Base-by-base conservation (phyloP, 2,113 vertebrate genomes). In the Mobula hypostoma region DNA sequence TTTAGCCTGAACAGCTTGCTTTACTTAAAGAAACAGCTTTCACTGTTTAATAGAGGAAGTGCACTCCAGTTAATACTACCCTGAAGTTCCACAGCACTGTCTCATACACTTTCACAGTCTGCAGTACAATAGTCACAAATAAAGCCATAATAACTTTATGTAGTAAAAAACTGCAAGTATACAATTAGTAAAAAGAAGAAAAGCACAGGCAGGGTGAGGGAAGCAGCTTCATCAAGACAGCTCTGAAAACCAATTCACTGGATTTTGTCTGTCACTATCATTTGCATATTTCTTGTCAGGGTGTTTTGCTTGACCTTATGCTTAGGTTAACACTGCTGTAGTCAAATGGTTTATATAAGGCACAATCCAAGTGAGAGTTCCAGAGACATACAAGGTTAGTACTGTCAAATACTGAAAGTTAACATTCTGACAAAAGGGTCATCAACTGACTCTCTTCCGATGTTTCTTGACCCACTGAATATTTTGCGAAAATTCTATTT, bases 21-120 rank as follows among this genome's bases (percentile, higher is more conserved):
- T 93, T 93, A 93, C 32, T 27, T 36, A 12, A 40, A 74, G 70
- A 74, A 93, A 40, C 29, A 66, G 61, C 36, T 93, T 93, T 76
- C 36, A 56, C 68, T 14, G n/a, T n/a, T 90, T 90, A 93, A 93
- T 48, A 74, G 70, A 74, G 90, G 68, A 93, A 93, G 40, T 74
- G 32, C 40, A 93, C 36, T 7, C 40, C 68, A 93, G 36, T 36
- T 74, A 93, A 74, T 74, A 36, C 68, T 24, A 76, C 66, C 32
- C 36, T 63, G 21, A 74, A 36, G 36, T 29, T n/a, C 91, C 9
- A 74, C 6, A 4, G 85, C 82, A 17, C 29, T 90, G 85, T 90
- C 61, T 66, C n/a, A 66, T 66, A 12, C 82, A 85, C 48, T 90
- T 90, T 90, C n/a, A n/a, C 61, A 17, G 27, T 87, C 83, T 61